Percentiles rank a stretch among this genome's conserved stretches.
Evolutionary conservation across 2,888 invertebrate genomes (phyloP).

Genomic region (Fragum whitleyi): DNA sequence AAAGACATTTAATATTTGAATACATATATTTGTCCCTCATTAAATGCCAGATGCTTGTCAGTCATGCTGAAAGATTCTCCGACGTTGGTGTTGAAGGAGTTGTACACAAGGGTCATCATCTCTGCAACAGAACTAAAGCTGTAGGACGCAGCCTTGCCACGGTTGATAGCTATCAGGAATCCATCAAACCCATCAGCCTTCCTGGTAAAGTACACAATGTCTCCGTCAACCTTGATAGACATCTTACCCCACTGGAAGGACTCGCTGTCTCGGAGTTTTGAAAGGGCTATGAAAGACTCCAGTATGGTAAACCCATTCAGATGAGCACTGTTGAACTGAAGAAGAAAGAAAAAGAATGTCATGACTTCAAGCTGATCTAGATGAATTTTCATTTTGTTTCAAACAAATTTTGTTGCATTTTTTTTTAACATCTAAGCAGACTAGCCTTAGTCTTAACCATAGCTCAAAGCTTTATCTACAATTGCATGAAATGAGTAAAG

Average conservation of each 20-base stretch:
- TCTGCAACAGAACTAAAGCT: slow-evolving; percentile 59
- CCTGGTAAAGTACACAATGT: slow-evolving; percentile 79
- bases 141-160: slow-evolving; percentile 69
- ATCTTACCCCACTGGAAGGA: slow-evolving; percentile 82
- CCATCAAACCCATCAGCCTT: slow-evolving; percentile 81
- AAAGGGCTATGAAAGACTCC: slow-evolving; percentile 73
- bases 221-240: slow-evolving; percentile 46
- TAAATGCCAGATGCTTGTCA: slow-evolving; percentile 50
- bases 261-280: slow-evolving; percentile 74
- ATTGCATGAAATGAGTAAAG: too few species aligned
- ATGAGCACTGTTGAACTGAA: slow-evolving; percentile 76
- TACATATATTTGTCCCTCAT: slow-evolving; percentile 54
- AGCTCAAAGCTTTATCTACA: neutral
- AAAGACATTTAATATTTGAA: slow-evolving; percentile 2
- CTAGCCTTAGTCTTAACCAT: neutral
- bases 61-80: slow-evolving; percentile 32
- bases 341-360: slow-evolving; percentile 31
- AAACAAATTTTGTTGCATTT: neutral
- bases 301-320: slow-evolving; percentile 68
- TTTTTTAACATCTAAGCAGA: neutral
- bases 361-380: too few species aligned
- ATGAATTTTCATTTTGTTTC: neutral
- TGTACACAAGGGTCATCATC: slow-evolving; percentile 70
- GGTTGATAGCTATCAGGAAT: slow-evolving; percentile 81
- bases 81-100: slow-evolving; percentile 57